Evolutionary conservation across 2,888 invertebrate genomes (phyloP), one percentile per base, ranked within the genome.

Genomic region (Limnephilus auricula): DNA sequence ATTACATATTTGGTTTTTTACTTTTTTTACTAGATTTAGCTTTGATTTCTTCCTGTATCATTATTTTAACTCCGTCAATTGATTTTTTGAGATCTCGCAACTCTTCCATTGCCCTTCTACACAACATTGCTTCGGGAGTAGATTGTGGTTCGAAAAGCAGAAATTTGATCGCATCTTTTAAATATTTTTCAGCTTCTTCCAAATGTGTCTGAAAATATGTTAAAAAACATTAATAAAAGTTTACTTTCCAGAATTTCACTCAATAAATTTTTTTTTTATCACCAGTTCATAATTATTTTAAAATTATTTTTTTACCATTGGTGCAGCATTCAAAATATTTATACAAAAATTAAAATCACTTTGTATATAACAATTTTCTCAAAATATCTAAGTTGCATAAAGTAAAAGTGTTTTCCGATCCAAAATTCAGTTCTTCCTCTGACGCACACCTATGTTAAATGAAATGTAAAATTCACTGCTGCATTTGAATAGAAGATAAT

Each of bases 81-180:
- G 79, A 88, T 32, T 87, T 87, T 82, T 91, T 91, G 18, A 87
- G 83, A 83, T 91, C 87, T n/a, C 96, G 96, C 90, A 97, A 95
- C 93, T 97, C 97, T 91, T 96, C 96, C 31, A 97, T 94, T n/a
- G 97, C 98, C 93, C 96, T 96, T 89, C 96, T 96, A 9, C 97
- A 97, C 40, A 98, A 94, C 93, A 96, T 95, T 0, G 98, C 98
- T 94, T 98, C 98, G 0, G 98, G 97, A 31, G 98, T 97, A 65
- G 96, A 96, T 0, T 96, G 95, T 0, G 98, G 97, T 94, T 98
- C 98, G 92, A 97, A 96, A 32, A 98, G 95, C 18, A 98, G 94
- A 96, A 97, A 97, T 93, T 96, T 96, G 50, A 97, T 94, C 0
- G 97, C 95, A 92, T 96, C 96, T 93, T 97, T 97, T 34, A 98